phyloP scores from a whole-genome alignment of 2,113 vertebrate genomes.

The Pangasianodon gigas region DNA sequence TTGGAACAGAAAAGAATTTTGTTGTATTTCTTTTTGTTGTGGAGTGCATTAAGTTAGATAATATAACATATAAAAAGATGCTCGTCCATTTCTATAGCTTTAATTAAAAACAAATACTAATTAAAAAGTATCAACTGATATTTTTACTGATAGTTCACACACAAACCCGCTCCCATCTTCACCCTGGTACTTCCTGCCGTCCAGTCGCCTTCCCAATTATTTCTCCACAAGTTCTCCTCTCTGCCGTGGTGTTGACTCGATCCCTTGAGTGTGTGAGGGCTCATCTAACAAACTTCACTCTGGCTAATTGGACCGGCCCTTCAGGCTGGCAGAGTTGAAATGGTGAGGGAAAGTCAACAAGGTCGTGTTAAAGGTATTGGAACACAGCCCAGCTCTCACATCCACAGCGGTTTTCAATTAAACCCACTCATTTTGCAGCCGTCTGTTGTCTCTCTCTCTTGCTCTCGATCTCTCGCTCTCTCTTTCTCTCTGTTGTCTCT shows the following conservation, averaged over 20 bases:
- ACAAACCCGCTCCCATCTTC: not conserved
- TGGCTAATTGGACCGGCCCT: constrained; percentile 19
- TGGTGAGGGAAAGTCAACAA: constrained; percentile 24
- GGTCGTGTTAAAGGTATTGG: constrained; percentile 21
- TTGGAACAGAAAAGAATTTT: not conserved
- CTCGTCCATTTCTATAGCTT: not conserved
- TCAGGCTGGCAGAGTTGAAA: constrained; percentile 12
- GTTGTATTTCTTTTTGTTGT: not conserved
- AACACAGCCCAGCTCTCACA: constrained; percentile 10
- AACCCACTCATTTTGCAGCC: constrained; percentile 14
- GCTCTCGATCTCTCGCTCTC: not conserved
- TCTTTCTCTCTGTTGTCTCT: constrained; percentile 19
- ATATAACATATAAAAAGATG: not conserved
- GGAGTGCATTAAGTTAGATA: not conserved
- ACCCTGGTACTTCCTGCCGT: not conserved
- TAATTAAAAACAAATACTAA: not conserved
- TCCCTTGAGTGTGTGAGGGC: not conserved
- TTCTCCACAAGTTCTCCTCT: not conserved
- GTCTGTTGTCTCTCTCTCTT: not conserved
- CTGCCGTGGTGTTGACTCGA: not conserved
- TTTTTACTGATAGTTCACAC: not conserved
- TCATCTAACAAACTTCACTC: constrained; percentile 34
- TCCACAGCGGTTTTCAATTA: constrained; percentile 28
- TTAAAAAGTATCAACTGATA: not conserved
- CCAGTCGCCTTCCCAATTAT: constrained; percentile 21